These are phyloP conservation scores for human DNA, from an alignment of 2,113 vertebrate species.

Conservation along the genomic window DNA sequence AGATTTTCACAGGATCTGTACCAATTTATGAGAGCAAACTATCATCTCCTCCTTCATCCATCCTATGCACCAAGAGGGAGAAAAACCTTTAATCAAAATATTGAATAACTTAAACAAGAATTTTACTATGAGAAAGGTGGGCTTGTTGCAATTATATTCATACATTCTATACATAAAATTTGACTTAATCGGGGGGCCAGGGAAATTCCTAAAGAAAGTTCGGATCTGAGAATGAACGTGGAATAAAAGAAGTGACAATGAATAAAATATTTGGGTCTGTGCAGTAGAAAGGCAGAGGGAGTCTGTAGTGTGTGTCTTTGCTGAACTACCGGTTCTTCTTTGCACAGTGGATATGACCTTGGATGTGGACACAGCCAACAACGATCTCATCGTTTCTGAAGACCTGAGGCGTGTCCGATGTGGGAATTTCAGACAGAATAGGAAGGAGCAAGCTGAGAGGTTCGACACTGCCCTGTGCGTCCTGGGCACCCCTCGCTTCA, in stretches of 20 bases:
- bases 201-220: not conserved
- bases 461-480: rapidly evolving
- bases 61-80: not conserved
- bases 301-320: rapidly evolving
- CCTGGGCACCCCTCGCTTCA: not conserved
- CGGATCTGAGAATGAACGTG: not conserved
- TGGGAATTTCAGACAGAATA: rapidly evolving
- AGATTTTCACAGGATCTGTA: too few species aligned
- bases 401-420: not conserved
- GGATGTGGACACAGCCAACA: not conserved
- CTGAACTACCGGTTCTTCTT: not conserved
- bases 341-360: not conserved
- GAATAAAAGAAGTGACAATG: rapidly evolving
- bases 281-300: too few species aligned
- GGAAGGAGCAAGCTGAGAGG: rapidly evolving
- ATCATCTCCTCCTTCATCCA: rapidly evolving
- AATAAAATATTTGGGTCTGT: not conserved
- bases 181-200: not conserved
- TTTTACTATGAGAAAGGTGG: not conserved
- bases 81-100: not conserved
- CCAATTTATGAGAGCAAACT: not conserved
- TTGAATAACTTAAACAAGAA: not conserved
- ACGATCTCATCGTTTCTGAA: not conserved
- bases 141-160: not conserved
- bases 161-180: not conserved